phyloP scores from a whole-genome alignment of 2,113 vertebrate species.

The Oncorhynchus nerka region DNA sequence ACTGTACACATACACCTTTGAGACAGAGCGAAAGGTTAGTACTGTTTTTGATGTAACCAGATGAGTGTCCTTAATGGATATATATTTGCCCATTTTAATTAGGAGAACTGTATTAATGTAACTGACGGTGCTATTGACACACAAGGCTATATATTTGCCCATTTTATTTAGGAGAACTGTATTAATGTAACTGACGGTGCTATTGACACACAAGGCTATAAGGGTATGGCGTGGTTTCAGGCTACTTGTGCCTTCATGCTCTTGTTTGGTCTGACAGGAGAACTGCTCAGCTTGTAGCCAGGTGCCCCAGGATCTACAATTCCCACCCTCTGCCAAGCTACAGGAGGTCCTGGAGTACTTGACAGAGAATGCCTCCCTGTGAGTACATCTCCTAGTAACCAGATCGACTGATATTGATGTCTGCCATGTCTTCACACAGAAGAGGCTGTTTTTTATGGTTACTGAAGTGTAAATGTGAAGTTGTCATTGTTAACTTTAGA shows the following conservation, averaged over 20 bases:
- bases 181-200: background rate
- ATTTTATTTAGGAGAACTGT: too few relatives aligned
- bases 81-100: too few relatives aligned
- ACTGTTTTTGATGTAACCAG: too few relatives aligned
- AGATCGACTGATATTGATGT: background rate
- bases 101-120: too few relatives aligned
- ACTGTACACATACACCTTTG: conserved; percentile 90
- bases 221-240: background rate
- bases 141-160: background rate
- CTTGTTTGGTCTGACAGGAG: background rate
- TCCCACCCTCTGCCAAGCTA: conserved; percentile 90
- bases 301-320: conserved; percentile 92
- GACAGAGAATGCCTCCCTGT: conserved; percentile 91
- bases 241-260: background rate
- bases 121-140: background rate
- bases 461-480: background rate
- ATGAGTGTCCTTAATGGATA: background rate
- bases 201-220: background rate
- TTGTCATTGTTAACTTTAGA: background rate
- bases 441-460: background rate
- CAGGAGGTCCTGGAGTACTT: conserved; percentile 95
- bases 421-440: background rate
- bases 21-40: conserved; percentile 91
- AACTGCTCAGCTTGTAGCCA: conserved; percentile 94
- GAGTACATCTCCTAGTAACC: conserved; percentile 66